Conservation (phyloP, 2,113 vertebrate genomes). For the Elgaria multicarinata region DNA sequence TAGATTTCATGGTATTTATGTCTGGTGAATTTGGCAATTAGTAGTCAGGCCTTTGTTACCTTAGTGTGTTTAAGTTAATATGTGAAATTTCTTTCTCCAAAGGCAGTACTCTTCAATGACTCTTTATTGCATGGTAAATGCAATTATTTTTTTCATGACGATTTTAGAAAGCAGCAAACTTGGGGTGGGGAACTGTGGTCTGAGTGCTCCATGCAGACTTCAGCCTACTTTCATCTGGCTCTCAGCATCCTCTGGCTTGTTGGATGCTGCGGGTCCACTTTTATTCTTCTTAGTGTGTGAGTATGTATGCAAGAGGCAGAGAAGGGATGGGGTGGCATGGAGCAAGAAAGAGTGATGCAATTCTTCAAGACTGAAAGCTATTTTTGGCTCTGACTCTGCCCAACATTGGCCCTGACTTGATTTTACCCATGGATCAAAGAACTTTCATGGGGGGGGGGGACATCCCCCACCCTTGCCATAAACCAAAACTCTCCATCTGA, state of each 20-base stretch:
- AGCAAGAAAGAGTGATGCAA: not conserved
- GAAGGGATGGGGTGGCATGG: not conserved
- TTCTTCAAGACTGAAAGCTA: not conserved
- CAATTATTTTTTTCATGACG: not conserved
- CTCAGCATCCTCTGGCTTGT: not conserved
- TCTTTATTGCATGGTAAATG: not conserved
- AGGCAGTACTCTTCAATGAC: not conserved
- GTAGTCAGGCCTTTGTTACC: not conserved
- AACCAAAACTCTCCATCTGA: not conserved
- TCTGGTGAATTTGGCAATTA: not conserved
- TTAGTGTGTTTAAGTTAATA: not conserved
- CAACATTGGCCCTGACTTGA: not conserved
- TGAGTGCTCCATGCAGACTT: not conserved
- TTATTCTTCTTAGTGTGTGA: not conserved
- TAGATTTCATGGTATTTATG: not conserved
- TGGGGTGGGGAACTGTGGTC: not conserved
- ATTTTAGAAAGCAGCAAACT: not conserved
- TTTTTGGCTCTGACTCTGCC: not conserved
- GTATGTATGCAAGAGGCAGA: not conserved
- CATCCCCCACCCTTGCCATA: not conserved
- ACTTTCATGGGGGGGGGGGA: not conserved
- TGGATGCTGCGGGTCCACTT: not conserved
- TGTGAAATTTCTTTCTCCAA: not conserved
- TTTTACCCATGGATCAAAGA: not conserved
- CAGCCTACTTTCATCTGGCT: not conserved